Evolutionary conservation across 2,888 invertebrate genomes (phyloP).

Genomic region (Lymantria monacha): DNA sequence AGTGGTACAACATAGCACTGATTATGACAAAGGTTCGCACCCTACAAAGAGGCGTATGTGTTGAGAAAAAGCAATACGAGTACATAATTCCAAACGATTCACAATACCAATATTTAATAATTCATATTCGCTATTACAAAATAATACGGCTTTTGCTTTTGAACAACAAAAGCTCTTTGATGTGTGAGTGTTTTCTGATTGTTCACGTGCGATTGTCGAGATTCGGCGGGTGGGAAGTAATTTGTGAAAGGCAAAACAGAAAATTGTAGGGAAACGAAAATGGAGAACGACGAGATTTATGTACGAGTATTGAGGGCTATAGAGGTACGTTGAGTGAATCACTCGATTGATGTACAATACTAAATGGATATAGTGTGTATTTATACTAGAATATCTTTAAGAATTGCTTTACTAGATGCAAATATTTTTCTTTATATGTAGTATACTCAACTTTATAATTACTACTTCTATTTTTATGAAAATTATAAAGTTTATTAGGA

Average conservation of each 20-base stretch:
- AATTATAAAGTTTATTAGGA: too few species aligned
- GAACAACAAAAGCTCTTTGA: constrained; percentile 21
- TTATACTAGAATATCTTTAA: too few species aligned
- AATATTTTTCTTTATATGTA: too few species aligned
- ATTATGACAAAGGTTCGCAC: too few species aligned
- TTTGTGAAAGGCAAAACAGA: constrained; percentile 18
- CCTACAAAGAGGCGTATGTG: too few species aligned
- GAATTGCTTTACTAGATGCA: too few species aligned
- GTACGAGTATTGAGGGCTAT: background rate
- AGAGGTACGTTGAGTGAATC: background rate
- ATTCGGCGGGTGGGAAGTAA: constrained; percentile 18
- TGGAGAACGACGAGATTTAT: constrained; percentile 1
- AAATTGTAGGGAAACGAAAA: background rate
- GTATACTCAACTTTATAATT: too few species aligned
- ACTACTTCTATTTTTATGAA: too few species aligned
- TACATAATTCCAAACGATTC: constrained; percentile 1
- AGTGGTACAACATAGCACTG: too few species aligned
- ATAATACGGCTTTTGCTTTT: constrained; percentile 15
- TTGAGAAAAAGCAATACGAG: too few species aligned
- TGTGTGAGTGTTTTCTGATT: constrained; percentile 22
- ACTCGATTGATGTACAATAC: constrained; percentile 2
- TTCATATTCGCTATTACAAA: constrained; percentile 14
- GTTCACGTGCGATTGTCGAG: constrained; percentile 17
- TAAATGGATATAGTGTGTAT: constrained; percentile 5
- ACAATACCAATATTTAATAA: constrained; percentile 21